Percentiles rank a stretch among this genome's conserved stretches.
phyloP scores from a whole-genome alignment of 2,888 invertebrate genomes.

The Stenchaetothrips biformis region DNA sequence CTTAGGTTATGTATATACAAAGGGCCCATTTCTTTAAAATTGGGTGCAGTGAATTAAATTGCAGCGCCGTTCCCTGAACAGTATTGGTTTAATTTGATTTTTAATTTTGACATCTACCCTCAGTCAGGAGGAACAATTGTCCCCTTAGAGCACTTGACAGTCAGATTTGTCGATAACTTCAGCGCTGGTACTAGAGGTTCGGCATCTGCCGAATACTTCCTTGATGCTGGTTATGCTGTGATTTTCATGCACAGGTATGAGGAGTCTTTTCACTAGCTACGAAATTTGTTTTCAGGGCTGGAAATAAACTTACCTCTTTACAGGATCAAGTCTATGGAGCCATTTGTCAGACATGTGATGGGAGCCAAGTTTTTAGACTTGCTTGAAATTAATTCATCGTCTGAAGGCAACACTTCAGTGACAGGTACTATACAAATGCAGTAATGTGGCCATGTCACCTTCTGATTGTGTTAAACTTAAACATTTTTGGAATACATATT shows the following conservation, averaged over 20 bases:
- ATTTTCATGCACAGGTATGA: slow-evolving; percentile 78
- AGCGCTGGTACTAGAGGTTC: slow-evolving; percentile 95
- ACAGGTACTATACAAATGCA: slow-evolving; percentile 24
- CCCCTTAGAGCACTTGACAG: slow-evolving; percentile 93
- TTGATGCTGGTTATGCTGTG: slow-evolving; percentile 80
- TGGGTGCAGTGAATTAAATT: slow-evolving; percentile 27
- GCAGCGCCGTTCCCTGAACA: not conserved
- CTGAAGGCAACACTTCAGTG: not conserved
- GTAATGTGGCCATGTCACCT: slow-evolving; percentile 28
- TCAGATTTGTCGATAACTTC: slow-evolving; percentile 97
- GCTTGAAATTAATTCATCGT: slow-evolving; percentile 53
- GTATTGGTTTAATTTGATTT: slow-evolving; percentile 12
- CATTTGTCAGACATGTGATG: slow-evolving; percentile 82
- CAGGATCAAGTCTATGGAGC: slow-evolving; percentile 81
- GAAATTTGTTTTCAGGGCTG: slow-evolving; percentile 10
- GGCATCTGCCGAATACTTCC: slow-evolving; percentile 91
- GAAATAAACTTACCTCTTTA: slow-evolving; percentile 39
- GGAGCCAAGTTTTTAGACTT: slow-evolving; percentile 74
- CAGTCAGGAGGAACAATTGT: slow-evolving; percentile 96
- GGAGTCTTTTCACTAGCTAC: slow-evolving; percentile 3
- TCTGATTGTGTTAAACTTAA: slow-evolving; percentile 28
- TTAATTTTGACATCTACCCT: slow-evolving; percentile 39
- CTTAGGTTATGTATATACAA: slow-evolving; percentile 6
- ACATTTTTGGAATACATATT: slow-evolving; percentile 31
- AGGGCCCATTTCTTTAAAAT: slow-evolving; percentile 20